phyloP scores from a whole-genome alignment of 2,113 vertebrate species.

The Oncorhynchus gorbuscha region DNA sequence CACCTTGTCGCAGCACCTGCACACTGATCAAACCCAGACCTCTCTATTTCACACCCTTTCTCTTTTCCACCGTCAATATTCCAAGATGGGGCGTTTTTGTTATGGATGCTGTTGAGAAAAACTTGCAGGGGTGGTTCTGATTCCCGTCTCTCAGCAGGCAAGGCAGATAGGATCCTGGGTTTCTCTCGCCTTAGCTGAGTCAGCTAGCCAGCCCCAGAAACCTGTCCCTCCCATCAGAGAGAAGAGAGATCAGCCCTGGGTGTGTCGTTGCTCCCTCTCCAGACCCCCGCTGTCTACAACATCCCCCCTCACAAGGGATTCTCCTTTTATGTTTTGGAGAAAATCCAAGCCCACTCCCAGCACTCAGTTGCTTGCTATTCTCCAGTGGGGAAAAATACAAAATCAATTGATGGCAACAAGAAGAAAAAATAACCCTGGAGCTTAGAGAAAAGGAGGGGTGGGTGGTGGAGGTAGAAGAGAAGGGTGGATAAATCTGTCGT shows the following conservation, averaged over 20 bases:
- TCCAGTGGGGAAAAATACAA: too few relatives aligned
- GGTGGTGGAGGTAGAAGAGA: not conserved
- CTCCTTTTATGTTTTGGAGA: too few relatives aligned
- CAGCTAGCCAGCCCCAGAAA: slow-evolving; percentile 28
- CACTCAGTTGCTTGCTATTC: too few relatives aligned
- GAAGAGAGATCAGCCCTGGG: not conserved
- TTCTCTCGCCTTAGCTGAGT: slow-evolving; percentile 39
- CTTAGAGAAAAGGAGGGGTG: slow-evolving; percentile 29
- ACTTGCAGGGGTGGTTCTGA: slow-evolving; percentile 55
- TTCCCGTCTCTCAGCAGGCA: slow-evolving; percentile 28
- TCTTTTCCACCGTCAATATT: slow-evolving; percentile 10
- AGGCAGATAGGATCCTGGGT: slow-evolving; percentile 4
- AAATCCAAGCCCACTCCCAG: too few relatives aligned
- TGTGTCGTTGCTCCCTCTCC: not conserved
- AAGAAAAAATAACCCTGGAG: slow-evolving; percentile 30
- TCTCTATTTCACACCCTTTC: slow-evolving; percentile 18
- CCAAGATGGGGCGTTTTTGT: slow-evolving; percentile 28
- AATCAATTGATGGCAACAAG: too few relatives aligned
- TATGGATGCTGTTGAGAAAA: slow-evolving; percentile 17
- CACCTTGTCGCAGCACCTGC: not conserved
- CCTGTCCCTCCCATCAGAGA: slow-evolving; percentile 20
- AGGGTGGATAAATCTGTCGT: slow-evolving; percentile 61
- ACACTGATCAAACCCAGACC: not conserved
- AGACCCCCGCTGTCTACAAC: not conserved
- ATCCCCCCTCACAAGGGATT: not conserved